Percentiles rank a stretch among this genome's conserved stretches.
These are phyloP conservation scores for Stomatorhinus ivindoensis DNA, from an alignment of 2,113 vertebrate species.

Conservation along the genomic window DNA sequence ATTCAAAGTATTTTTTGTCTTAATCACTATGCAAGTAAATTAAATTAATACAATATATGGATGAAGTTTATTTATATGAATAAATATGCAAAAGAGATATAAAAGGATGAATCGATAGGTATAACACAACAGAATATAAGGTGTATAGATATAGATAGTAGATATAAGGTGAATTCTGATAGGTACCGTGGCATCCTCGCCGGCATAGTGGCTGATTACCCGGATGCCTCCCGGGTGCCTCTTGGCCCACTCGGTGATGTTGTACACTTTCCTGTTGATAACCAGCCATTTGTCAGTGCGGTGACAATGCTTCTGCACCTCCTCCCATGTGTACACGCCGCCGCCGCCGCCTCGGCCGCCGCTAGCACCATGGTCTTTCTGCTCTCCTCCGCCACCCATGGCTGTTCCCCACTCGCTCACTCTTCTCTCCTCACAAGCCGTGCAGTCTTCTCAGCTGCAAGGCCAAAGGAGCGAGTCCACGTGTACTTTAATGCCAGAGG, in stretches of 20 bases:
- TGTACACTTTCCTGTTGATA: conserved; percentile 85
- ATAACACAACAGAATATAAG: neutral
- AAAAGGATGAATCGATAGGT: neutral
- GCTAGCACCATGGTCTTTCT: conserved; percentile 26
- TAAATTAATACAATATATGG: neutral
- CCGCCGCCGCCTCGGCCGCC: conserved; percentile 5
- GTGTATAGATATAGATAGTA: no score
- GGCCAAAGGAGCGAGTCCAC: neutral
- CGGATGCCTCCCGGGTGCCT: conserved; percentile 78
- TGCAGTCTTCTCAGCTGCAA: neutral
- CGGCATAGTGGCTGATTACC: conserved; percentile 79
- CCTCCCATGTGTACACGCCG: conserved; percentile 74
- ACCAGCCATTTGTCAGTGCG: conserved; percentile 84
- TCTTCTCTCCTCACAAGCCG: conserved; percentile 32
- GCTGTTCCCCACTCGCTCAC: conserved; percentile 27
- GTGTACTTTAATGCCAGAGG: neutral
- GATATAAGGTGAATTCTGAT: neutral
- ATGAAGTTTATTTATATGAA: neutral
- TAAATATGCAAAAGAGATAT: neutral
- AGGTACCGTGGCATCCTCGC: conserved; percentile 87
- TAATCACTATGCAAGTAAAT: neutral
- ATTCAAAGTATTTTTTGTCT: neutral
- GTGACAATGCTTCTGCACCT: conserved; percentile 78
- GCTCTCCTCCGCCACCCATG: conserved; percentile 38
- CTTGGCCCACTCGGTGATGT: conserved; percentile 76